These are phyloP conservation scores for Chitala chitala DNA, from an alignment of 2,113 vertebrate species.

Conservation along the genomic window DNA sequence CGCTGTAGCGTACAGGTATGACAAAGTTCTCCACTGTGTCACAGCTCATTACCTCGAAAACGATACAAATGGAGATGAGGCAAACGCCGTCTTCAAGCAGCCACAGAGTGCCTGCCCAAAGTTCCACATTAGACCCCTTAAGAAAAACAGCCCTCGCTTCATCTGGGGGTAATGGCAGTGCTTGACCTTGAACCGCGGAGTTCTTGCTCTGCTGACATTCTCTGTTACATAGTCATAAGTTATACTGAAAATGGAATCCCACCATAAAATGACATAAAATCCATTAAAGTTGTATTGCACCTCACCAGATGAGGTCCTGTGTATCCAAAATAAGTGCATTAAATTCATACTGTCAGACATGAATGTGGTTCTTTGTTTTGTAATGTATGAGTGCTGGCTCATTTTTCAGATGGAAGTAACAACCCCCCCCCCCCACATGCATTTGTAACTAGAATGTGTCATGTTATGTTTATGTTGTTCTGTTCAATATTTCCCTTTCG, in stretches of 20 bases:
- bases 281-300: neutral
- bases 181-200: too few species aligned
- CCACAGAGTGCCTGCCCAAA: constrained; percentile 2
- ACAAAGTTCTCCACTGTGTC: constrained; percentile 12
- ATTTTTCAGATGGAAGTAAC: too few species aligned
- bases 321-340: neutral
- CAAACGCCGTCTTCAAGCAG: constrained; percentile 29
- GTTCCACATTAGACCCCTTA: constrained; percentile 26
- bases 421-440: too few species aligned
- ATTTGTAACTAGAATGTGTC: too few species aligned
- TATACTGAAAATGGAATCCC: neutral
- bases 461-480: too few species aligned
- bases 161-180: neutral
- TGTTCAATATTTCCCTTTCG: too few species aligned
- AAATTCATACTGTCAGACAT: neutral
- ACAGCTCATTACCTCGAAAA: constrained; percentile 43
- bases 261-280: neutral
- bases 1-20: neutral
- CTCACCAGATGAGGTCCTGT: neutral
- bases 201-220: neutral
- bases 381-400: too few species aligned
- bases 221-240: neutral
- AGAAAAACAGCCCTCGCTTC: neutral
- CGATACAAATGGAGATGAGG: constrained; percentile 28
- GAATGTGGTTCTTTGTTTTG: neutral